phyloP scores from a whole-genome alignment of 1,140 invertebrate species.

The Paraescarpia echinospica region DNA sequence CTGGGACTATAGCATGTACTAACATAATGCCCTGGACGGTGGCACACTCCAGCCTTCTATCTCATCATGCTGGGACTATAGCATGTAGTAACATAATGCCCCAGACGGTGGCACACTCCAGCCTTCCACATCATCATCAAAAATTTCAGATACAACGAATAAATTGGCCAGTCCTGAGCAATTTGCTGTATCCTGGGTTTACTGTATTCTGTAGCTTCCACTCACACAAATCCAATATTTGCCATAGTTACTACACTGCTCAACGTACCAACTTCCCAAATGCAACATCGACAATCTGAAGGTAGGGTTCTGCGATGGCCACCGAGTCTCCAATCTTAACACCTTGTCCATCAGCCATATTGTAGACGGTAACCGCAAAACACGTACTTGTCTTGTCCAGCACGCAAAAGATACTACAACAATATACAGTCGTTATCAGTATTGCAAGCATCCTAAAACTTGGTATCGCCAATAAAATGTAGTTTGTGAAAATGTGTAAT shows the following conservation, averaged over 20 bases:
- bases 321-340: conserved; percentile 83
- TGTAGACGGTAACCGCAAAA: conserved; percentile 78
- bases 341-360: conserved; percentile 77
- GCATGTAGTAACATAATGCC: too few species aligned
- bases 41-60: too few species aligned
- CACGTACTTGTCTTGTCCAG: conserved; percentile 74
- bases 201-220: not conserved
- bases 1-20: too few species aligned
- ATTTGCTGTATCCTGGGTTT: too few species aligned
- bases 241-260: not conserved
- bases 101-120: too few species aligned
- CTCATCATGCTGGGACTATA: too few species aligned
- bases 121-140: too few species aligned
- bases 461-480: not conserved
- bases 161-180: too few species aligned
- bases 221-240: not conserved
- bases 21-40: too few species aligned
- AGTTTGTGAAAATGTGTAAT: not conserved
- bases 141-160: too few species aligned
- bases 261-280: conserved; percentile 63
- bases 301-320: conserved; percentile 75
- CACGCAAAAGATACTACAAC: conserved; percentile 62
- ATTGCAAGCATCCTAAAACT: not conserved
- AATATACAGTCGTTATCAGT: not conserved
- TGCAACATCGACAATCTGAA: conserved; percentile 67